Evolutionary conservation across 2,888 invertebrate genomes (phyloP), one percentile per base, ranked within the genome.

Genomic region (Peribatodes rhomboidaria): DNA sequence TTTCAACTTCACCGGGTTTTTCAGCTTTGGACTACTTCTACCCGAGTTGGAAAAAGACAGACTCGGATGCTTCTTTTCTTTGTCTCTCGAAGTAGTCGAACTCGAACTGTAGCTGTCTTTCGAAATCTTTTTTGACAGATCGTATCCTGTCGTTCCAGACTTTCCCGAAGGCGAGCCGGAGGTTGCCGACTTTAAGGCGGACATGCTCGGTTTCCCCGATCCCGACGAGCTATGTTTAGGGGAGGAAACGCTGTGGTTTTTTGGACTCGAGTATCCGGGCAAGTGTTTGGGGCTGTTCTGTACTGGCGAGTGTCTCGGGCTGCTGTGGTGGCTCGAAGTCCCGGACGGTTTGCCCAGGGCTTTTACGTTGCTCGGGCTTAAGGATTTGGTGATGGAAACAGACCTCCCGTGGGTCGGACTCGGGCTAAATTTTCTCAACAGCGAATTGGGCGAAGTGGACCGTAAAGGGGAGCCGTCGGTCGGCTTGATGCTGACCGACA

Each of bases 161-260:
- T 95, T 95, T 31, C 94, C 94, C n/a, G 95, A 95, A 1, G 96
- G 96, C 1, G 96, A 96, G 8, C 93, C 91, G 78, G 95, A 95
- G 0, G 96, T 94, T 0, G 97, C 97, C 39, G 96, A 97, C 82
- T 98, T 98, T 20, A 98, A 86, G 0, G 97, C 95, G 0, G 97
- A 97, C 97, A 98, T 97, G 79, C 97, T 97, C 0, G 98, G 98
- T 81, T 98, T 98, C 0, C 98, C 98, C 0, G 97, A 96, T 61
- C 96, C 94, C 0, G 95, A 94, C 22, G 95, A 95, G 74, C 94
- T 94, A 75, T 97, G 97, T 83, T 97, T 97, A 18, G 97, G 97
- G 14, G 97, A 97, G 13, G 96, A 95, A 16, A 96, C 95, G 54
- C 96, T 96, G 81, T 97, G 97, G 80, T 96, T 96, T 89, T 97